Conservation (phyloP, 2,888 invertebrate genomes). For the Sepiola atlantica region DNA sequence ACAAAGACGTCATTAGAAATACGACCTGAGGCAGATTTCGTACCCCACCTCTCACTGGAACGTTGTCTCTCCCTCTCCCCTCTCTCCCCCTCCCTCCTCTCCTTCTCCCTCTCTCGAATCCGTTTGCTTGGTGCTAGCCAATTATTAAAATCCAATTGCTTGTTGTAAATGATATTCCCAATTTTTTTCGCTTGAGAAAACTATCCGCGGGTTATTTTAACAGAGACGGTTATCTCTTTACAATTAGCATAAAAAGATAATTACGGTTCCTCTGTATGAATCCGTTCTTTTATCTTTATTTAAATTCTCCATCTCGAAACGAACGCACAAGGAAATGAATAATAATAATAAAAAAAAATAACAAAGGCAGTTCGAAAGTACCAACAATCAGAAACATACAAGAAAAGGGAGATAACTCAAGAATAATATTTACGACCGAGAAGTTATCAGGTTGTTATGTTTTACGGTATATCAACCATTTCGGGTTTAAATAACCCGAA, state of each 20-base stretch:
- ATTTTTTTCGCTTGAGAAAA: neutral
- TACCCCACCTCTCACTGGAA: neutral
- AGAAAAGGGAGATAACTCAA: neutral
- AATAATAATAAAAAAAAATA: neutral
- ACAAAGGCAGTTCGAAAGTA: neutral
- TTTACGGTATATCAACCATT: too few species aligned
- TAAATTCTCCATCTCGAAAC: too few species aligned
- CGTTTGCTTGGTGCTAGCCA: neutral
- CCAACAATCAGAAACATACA: neutral
- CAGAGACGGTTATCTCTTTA: neutral
- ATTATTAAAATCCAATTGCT: slow-evolving; percentile 32
- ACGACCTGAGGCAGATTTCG: neutral
- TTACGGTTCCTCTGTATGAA: neutral
- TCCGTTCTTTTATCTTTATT: neutral
- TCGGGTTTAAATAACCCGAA: too few species aligned
- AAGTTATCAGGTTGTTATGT: too few species aligned
- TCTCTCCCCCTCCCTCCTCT: neutral
- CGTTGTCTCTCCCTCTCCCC: neutral
- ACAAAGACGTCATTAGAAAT: slow-evolving; percentile 32
- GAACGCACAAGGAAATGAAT: too few species aligned
- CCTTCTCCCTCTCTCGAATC: neutral
- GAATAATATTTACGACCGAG: neutral
- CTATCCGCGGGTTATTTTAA: neutral
- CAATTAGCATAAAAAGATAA: slow-evolving; percentile 22
- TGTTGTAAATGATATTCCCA: neutral